Evolutionary conservation across 1,140 invertebrate genomes (phyloP).

Genomic region (Magallana angulata): DNA sequence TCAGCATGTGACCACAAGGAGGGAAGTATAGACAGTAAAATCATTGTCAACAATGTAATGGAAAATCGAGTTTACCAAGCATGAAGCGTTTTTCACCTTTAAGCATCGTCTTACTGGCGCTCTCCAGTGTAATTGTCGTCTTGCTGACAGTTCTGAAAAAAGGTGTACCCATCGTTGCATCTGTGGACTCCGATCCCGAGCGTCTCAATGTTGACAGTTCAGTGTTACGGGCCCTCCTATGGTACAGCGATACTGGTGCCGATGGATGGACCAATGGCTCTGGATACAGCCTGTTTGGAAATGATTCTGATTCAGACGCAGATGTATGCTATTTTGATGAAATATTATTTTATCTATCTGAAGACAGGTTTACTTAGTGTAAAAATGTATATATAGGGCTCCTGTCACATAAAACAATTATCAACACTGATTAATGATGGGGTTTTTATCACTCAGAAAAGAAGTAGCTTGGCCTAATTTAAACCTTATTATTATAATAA

Average conservation of each 20-base stretch:
- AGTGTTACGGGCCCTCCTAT: neutral
- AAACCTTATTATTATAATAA: neutral
- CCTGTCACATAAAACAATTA: neutral
- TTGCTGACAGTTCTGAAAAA: neutral
- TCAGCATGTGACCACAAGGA: neutral
- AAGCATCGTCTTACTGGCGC: neutral
- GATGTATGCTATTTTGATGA: neutral
- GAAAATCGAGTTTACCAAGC: neutral
- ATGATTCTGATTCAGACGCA: neutral
- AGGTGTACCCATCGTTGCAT: neutral
- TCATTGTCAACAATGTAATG: neutral
- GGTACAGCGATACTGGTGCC: neutral
- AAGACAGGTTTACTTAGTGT: neutral
- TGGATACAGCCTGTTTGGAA: neutral
- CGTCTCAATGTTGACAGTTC: neutral
- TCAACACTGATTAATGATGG: neutral
- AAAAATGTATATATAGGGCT: no score
- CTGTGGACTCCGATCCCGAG: neutral
- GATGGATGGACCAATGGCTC: neutral
- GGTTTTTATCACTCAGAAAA: neutral
- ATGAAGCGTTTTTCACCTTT: neutral
- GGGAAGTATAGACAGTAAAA: neutral
- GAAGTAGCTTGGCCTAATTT: neutral
- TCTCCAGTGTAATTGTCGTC: neutral
- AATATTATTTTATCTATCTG: neutral